Evolutionary conservation across 2,113 vertebrate species (phyloP), one percentile per base, ranked within the genome.

Genomic region (Mastomys coucha): DNA sequence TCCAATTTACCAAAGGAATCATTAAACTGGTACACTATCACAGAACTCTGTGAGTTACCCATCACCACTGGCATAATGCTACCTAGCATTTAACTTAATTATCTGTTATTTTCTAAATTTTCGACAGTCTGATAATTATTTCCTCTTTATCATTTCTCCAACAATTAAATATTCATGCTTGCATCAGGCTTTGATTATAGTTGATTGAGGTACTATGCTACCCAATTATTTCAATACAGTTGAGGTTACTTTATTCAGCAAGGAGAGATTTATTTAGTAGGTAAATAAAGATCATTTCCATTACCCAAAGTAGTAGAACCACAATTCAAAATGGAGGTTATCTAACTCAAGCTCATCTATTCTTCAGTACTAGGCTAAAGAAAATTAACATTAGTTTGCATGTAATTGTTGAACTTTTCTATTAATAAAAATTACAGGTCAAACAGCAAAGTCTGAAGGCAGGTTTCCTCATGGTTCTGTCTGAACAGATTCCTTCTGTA

Each of bases 1-100:
- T 39, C 20, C 0, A 63, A 33, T 51, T 78, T n/a, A 33, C 17
- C 28, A 56, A 13, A 56, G 5, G 31, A 42, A 26, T 84, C 26
- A 7, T 14, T 8, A 2, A 11, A 16, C 0, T 20, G n/a, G 7
- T 22, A 16, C 19, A 16, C 19, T 7, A 11, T 26, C 49, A 7
- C 9, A 0, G 9, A 42, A 3, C 81, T 60, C 63, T 49, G 7
- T 26, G 56, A 88, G n/a, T 8, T 3, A 33, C 42, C 7, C 45
- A 26, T 78, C 42, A 16, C 22, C 31, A 7, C 7, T 12, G 58
- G 2, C 7, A 76, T 42, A 76, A 58, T 26, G 28, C 63, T 53
- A 20, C 77, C 65, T 84, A 63, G 5, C 7, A 69, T 75, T 60
- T 73, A 1, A 26, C 14, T 5, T 42, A 91, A 58, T 60, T 36